Conservation (phyloP, 2,113 vertebrate genomes). For the Campylomormyrus numenius region DNA sequence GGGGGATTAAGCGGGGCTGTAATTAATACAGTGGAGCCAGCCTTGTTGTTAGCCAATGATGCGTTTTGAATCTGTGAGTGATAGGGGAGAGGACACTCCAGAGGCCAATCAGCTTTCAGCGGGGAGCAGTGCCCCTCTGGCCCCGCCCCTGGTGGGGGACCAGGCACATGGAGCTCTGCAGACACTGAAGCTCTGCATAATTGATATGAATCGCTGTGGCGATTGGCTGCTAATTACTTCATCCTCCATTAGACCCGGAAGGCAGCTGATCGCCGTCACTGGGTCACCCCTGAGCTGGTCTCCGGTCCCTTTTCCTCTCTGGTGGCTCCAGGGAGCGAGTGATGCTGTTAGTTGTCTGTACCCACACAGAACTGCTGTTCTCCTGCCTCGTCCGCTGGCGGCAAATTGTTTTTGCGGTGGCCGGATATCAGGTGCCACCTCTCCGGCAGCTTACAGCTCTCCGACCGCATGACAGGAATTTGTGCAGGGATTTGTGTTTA, state of each 20-base stretch:
- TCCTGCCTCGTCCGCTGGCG: not conserved
- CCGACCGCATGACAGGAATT: not conserved
- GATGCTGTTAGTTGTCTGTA: not conserved
- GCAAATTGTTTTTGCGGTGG: not conserved
- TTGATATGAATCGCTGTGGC: not conserved
- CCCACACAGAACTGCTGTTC: not conserved
- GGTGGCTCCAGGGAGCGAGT: not conserved
- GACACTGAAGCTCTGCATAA: not conserved
- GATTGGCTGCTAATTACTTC: not conserved
- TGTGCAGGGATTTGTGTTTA: not conserved
- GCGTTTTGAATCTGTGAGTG: not conserved
- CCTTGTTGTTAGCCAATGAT: not conserved
- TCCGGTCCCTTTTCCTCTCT: conserved; percentile 33
- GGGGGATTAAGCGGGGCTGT: not conserved
- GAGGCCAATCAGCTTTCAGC: not conserved
- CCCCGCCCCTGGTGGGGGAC: not conserved
- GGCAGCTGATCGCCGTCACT: not conserved
- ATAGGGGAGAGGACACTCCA: not conserved
- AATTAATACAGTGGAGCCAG: not conserved
- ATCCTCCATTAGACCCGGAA: not conserved
- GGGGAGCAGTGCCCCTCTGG: not conserved
- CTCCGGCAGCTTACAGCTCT: not conserved
- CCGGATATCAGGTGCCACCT: not conserved
- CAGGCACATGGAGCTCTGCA: not conserved
- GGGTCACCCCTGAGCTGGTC: not conserved